Conservation (phyloP, 2,113 vertebrate species). For the Tragelaphus buxtoni region DNA sequence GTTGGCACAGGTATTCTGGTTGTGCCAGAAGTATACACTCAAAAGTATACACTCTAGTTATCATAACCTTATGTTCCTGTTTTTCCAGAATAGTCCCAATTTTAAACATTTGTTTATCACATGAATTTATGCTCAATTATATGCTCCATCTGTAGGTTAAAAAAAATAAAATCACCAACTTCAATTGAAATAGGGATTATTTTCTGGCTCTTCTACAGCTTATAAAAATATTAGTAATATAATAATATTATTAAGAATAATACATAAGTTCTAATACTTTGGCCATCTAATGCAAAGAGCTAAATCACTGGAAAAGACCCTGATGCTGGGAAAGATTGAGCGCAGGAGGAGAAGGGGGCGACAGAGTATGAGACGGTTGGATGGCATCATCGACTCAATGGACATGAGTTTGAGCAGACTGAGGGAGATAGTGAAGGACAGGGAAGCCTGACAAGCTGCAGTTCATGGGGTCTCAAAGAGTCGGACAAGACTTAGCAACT, state of each 20-base stretch:
- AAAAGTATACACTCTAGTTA: neutral
- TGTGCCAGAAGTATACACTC: neutral
- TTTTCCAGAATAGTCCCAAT: neutral
- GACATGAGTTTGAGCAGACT: neutral
- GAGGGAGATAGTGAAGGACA: neutral
- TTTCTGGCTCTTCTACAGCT: neutral
- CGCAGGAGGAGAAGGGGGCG: fast-evolving
- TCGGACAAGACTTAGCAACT: neutral
- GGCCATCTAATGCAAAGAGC: neutral
- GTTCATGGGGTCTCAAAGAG: neutral
- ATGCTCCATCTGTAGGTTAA: neutral
- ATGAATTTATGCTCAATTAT: neutral
- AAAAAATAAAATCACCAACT: neutral
- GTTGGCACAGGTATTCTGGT: neutral
- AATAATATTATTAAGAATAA: neutral
- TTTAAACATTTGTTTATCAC: conserved; percentile 14
- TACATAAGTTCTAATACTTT: neutral
- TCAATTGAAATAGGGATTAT: neutral
- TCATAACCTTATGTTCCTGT: neutral
- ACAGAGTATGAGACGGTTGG: neutral
- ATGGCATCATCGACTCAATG: neutral
- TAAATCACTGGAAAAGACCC: neutral
- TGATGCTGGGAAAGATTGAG: neutral
- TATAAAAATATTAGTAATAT: neutral
- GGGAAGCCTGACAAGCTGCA: neutral